phyloP scores from a whole-genome alignment of 2,888 invertebrate genomes.

The Anticlea derivata region DNA sequence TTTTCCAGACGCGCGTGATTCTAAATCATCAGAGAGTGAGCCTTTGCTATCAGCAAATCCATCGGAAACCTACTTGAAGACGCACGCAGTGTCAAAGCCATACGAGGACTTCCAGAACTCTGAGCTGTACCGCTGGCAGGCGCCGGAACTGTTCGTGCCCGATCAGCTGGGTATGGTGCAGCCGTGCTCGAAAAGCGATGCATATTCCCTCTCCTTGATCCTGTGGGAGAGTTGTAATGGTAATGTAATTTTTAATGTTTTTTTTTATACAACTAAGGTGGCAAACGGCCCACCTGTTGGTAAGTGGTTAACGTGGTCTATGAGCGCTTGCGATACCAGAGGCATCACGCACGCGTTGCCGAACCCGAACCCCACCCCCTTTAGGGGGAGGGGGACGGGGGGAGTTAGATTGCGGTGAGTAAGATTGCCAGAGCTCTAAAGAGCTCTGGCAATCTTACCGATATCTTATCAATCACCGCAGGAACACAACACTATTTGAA shows the following conservation, averaged over 20 bases:
- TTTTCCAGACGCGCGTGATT: conserved; percentile 52
- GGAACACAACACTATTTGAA: no score
- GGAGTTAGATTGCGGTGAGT: no score
- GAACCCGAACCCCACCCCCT: no score
- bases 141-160: conserved; percentile 71
- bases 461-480: no score
- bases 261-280: no score
- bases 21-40: conserved; percentile 54
- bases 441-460: no score
- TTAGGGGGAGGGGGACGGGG: no score
- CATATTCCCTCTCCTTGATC: conserved; percentile 68
- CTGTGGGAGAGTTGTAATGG: conserved; percentile 79
- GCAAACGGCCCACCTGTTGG: no score
- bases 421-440: no score
- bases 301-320: no score
- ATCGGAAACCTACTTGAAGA: conserved; percentile 59
- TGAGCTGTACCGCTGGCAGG: conserved; percentile 68
- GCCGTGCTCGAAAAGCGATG: conserved; percentile 68
- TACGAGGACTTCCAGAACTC: conserved; percentile 53
- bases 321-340: no score
- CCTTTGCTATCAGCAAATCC: conserved; percentile 63
- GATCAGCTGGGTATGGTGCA: conserved; percentile 60
- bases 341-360: no score
- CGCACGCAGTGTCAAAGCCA: conserved; percentile 53
- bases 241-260: conserved; percentile 43